These are phyloP conservation scores for Mus musculus DNA, from an alignment of 2,113 vertebrate species.

Conservation along the genomic window GRCm39 chr1:92018001-92018500, in stretches of 20 bases:
- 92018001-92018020: background rate
- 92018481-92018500: background rate
- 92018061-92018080: background rate
- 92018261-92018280: too few species aligned
- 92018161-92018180: background rate
- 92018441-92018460: too few species aligned
- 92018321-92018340: background rate
- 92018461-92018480: background rate
- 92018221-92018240: background rate
- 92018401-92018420: background rate
- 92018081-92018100: background rate
- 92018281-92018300: rapidly evolving
- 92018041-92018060: background rate
- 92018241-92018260: background rate
- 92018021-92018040: too few species aligned
- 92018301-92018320: rapidly evolving
- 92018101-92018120: too few species aligned
- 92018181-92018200: background rate
- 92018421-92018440: too few species aligned
- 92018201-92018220: background rate
- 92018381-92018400: background rate
- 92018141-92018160: background rate
- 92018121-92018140: background rate
- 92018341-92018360: background rate
- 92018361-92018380: background rate